Evolutionary conservation across 2,797 vertebrate species (phyloP), one percentile per base, ranked within the genome.

Genomic region (Moxostoma hubbsi): DNA sequence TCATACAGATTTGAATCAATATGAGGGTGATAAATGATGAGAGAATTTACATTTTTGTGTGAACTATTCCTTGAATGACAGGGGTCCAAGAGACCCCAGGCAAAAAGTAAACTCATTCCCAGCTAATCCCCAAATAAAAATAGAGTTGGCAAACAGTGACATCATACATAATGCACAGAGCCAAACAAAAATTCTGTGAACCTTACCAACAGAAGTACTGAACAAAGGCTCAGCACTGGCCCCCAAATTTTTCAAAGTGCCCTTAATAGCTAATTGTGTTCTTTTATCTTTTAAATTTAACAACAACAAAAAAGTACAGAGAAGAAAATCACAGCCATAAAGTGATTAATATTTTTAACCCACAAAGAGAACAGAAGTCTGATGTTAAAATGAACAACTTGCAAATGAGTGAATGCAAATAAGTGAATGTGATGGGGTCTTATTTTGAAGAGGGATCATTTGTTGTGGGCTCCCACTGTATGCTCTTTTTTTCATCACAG

Each of bases 351-450:
- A 80, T 76, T 83, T 64, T 64, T 81, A 57, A 54, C 86, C 85
- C 85, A 86, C 82, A 90, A 87, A 88, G 83, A 82, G 84, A 86
- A 85, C 84, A 84, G 89, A 91, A 91, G 81, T 90, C 72, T 86
- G 86, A 89, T 84, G 84, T 83, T 89, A 89, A 90, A 91, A 92
- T 83, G 81, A 90, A 86, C 87, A 90, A 89, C 88, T 90, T 86
- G 88, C 83, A 81, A n/a, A n/a, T n/a, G n/a, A n/a, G n/a, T n/a
- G n/a, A n/a, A 90, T 92, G 89, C 87, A 92, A 93, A 93, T 91
- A 80, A 92, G 88, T 67, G 70, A 82, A 89, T 90, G 81, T 87
- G 88, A 90, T 83, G 84, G 81, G 84, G 86, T 88, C 90, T 89
- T 89, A 90, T 93, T 18, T 91, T 92, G 89, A 91, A 93, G 90